Evolutionary conservation across 92 coral and sea anemone species (phyloP).

Genomic region (Hydrozoanthus gracilis): DNA sequence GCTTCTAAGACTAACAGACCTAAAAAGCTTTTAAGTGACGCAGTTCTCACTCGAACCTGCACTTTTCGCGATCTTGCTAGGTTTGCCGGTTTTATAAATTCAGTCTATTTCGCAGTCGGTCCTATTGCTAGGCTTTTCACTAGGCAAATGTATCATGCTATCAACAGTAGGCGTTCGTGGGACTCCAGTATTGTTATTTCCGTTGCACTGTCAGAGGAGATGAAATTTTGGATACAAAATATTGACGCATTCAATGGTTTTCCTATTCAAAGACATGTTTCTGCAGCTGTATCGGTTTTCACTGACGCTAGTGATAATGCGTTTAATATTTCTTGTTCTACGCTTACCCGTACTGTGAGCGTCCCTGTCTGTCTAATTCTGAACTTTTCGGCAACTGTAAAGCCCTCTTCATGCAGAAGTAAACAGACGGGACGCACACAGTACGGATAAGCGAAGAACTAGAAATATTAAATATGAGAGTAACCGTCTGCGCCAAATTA

Average conservation of each 20-base stretch:
- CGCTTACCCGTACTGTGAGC: too few species aligned
- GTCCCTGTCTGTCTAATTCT: too few species aligned
- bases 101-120: slow-evolving; percentile 33
- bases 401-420: too few species aligned
- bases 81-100: slow-evolving; percentile 41
- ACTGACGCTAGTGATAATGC: neutral
- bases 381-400: too few species aligned
- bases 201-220: neutral
- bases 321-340: too few species aligned
- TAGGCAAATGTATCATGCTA: neutral
- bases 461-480: too few species aligned
- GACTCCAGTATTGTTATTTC: slow-evolving; percentile 4
- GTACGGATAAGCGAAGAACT: too few species aligned
- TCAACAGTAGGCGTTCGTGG: slow-evolving; percentile 35
- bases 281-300: neutral
- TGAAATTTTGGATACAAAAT: slow-evolving; percentile 1
- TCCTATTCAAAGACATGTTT: too few species aligned
- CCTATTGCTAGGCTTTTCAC: slow-evolving; percentile 43
- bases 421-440: too few species aligned
- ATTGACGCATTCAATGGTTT: neutral
- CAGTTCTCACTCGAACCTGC: neutral
- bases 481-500: too few species aligned
- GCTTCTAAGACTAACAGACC: neutral
- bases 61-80: slow-evolving; percentile 29
- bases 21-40: neutral